Conservation (phyloP, 2,113 vertebrate species). For the Capreolus pygargus region DNA sequence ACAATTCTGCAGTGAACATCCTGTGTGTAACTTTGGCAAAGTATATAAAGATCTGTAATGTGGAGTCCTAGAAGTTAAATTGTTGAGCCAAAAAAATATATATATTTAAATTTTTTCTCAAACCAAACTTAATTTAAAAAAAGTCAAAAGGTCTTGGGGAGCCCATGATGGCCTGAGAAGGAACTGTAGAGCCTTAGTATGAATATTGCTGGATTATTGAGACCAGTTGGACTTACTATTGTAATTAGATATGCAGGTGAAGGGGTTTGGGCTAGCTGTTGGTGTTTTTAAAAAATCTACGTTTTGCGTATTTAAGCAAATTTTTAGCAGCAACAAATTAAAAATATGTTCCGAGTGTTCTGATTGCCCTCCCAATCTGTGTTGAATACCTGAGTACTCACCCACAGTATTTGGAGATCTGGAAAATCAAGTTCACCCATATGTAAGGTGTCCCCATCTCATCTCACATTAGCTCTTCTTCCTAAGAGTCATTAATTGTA, state of each 20-base stretch:
- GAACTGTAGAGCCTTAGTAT: neutral
- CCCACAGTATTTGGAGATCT: neutral
- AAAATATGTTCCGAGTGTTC: neutral
- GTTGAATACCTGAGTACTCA: neutral
- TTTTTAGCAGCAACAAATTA: neutral
- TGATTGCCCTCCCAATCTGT: neutral
- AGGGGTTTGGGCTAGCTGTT: neutral
- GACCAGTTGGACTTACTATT: neutral
- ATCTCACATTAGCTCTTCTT: neutral
- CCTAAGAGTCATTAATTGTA: neutral
- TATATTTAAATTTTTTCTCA: neutral
- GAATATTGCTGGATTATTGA: neutral
- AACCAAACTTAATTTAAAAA: neutral
- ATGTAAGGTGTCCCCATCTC: neutral
- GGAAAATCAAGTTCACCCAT: neutral
- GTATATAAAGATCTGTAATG: neutral
- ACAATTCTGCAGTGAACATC: neutral
- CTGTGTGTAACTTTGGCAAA: neutral
- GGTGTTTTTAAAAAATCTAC: neutral
- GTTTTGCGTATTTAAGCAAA: constrained; percentile 4
- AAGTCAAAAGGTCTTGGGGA: neutral
- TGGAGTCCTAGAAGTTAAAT: neutral
- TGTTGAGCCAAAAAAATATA: neutral
- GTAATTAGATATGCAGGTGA: neutral
- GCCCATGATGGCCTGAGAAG: neutral